phyloP scores from a whole-genome alignment of 2,797 vertebrate genomes.

The Trachops cirrhosus region DNA sequence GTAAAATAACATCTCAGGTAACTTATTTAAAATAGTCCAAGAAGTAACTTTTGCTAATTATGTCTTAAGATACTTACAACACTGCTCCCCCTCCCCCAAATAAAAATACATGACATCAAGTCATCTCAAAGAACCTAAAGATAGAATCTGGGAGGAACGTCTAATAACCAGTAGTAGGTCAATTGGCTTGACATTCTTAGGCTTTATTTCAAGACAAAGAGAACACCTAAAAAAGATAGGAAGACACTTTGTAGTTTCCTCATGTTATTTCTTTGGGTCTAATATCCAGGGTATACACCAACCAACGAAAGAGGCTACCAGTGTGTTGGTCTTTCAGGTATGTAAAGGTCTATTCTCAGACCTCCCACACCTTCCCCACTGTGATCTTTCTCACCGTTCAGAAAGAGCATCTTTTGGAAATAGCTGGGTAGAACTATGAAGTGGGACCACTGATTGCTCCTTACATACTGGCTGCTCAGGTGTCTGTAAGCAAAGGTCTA shows the following conservation, averaged over 20 bases:
- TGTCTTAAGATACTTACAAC: not conserved
- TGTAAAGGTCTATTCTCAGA: not conserved
- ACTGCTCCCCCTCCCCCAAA: not conserved
- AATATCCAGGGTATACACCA: not conserved
- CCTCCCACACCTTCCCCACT: not conserved
- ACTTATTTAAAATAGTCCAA: not conserved
- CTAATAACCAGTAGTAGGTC: not conserved
- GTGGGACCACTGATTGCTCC: not conserved
- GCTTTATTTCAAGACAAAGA: not conserved
- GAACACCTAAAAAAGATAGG: not conserved
- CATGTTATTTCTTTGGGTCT: not conserved
- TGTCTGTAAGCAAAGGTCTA: not conserved
- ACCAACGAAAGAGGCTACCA: not conserved
- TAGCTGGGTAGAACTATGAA: not conserved
- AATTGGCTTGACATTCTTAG: not conserved
- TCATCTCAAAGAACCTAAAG: not conserved
- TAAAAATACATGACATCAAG: not conserved
- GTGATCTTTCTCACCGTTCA: not conserved
- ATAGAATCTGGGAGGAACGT: not conserved
- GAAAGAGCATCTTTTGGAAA: not conserved
- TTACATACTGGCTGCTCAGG: not conserved
- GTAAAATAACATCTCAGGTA: not conserved
- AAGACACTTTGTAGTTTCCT: not conserved
- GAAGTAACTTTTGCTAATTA: not conserved
- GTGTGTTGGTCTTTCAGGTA: not conserved